A percentile compares a stretch with the other conserved stretches of the same genome.
phyloP scores from a whole-genome alignment of 2,113 vertebrate species.

The Zapus hudsonius region DNA sequence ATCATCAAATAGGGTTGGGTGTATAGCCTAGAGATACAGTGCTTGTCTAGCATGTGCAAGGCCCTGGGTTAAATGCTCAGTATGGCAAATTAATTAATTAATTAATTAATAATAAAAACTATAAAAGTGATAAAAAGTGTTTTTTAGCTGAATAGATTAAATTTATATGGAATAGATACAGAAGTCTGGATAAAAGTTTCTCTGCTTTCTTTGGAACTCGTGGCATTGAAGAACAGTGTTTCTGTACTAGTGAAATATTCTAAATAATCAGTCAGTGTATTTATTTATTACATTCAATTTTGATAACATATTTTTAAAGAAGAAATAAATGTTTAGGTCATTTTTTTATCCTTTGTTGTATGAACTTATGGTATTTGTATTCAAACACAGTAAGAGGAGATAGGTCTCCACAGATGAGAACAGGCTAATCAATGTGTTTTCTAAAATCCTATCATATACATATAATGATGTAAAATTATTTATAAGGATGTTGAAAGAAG shows the following conservation, averaged over 20 bases:
- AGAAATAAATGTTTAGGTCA: constrained; percentile 15
- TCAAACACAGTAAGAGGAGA: neutral
- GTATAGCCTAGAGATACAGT: too few species aligned
- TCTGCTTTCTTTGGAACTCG: constrained; percentile 8
- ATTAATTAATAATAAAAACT: too few species aligned
- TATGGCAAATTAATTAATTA: too few species aligned
- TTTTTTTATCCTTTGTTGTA: neutral
- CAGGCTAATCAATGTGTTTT: neutral
- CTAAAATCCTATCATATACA: neutral
- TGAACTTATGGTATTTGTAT: neutral
- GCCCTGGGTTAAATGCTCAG: too few species aligned
- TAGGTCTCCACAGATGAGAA: neutral
- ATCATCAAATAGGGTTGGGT: too few species aligned
- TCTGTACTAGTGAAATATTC: neutral
- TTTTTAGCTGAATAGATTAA: constrained; percentile 3
- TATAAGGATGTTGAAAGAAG: neutral
- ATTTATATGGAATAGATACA: neutral
- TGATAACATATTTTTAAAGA: neutral
- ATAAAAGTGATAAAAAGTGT: neutral
- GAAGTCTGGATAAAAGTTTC: neutral
- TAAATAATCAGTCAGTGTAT: neutral
- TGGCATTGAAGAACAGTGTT: neutral
- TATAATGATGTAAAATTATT: neutral
- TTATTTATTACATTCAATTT: neutral
- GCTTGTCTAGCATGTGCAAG: too few species aligned